Base-by-base conservation (phyloP, 2,888 invertebrate species). In the Drosophila imparisetae region DNA sequence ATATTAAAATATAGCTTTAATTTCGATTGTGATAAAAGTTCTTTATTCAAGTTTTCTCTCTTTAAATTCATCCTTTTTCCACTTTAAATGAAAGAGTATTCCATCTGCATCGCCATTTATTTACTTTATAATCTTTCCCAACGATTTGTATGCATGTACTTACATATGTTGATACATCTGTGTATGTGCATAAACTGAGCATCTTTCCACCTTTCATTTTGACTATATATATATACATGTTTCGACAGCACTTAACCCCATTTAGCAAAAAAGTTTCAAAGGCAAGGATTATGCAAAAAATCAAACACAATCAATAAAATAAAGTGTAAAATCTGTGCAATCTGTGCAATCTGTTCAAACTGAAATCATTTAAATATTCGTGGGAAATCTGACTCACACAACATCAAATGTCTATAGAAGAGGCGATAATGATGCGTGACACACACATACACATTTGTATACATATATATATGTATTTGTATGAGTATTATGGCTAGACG, bases 381-480 rank as follows among this genome's bases (percentile, higher is more conserved):
- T 75, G 70, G 70, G 75, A 75, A 75, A 53, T n/a, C 52, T 18
- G 49, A 32, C 58, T 65, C 73, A 58, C 64, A 60, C 64, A 61
- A 68, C 38, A 60, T 70, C 55, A 67, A 29, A 40, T 76, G 62
- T 72, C 68, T 62, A 80, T 77, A 80, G 78, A 71, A 71, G 67
- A 73, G 73, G 73, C 78, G 82, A 73, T 84, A 85, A 86, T 86
- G 82, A 86, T 72, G 81, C 80, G 42, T 78, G 38, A 67, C 61
- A 62, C 63, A 67, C 13, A 53, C 49, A 32, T 11, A 34, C 8
- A 13, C 2, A 2, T 18, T 4, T 21, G 2, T 21, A 21, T 29
- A 38, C 38, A n/a, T 4, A 2, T 4, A 1, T n/a, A 38, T 42
- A n/a, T 42, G 27, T 15, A 10, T 42, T 15, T 53, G 34, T 27